Conservation (phyloP, 30 jellyfish, hydroid and myxozoan genomes). For the Turritopsis rubra region DNA sequence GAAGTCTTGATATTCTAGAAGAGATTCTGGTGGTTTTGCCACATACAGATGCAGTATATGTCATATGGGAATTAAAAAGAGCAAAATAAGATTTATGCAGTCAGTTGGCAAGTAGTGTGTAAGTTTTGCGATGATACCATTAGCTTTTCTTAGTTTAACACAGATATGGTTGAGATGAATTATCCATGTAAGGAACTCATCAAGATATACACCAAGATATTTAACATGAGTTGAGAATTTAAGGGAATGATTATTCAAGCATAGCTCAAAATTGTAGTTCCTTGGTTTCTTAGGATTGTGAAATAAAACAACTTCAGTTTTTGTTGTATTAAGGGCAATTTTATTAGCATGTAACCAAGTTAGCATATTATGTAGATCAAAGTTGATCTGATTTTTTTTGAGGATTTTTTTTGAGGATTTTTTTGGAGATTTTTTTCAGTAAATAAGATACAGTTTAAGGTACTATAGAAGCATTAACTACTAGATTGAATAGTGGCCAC, state of each 20-base stretch:
- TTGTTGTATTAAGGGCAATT: neutral
- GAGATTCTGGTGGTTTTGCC: neutral
- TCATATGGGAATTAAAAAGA: neutral
- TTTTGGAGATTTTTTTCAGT: neutral
- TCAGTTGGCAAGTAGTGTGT: too few species aligned
- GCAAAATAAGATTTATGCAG: too few species aligned
- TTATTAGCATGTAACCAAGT: neutral
- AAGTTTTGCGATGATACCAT: too few species aligned
- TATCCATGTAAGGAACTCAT: too few species aligned
- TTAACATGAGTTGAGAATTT: neutral
- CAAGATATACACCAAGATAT: neutral
- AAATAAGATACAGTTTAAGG: neutral
- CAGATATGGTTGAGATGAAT: too few species aligned
- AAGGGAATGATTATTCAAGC: neutral
- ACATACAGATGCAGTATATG: neutral
- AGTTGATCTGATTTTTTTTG: neutral
- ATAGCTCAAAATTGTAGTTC: neutral
- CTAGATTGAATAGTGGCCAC: too few species aligned
- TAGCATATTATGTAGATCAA: too few species aligned
- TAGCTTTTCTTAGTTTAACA: too few species aligned
- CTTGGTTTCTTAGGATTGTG: neutral
- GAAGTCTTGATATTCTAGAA: neutral
- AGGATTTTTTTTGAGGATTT: too few species aligned
- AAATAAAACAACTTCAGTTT: neutral
- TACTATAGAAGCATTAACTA: too few species aligned